Base-by-base conservation (phyloP, 2,113 vertebrate genomes). In the Lontra canadensis region DNA sequence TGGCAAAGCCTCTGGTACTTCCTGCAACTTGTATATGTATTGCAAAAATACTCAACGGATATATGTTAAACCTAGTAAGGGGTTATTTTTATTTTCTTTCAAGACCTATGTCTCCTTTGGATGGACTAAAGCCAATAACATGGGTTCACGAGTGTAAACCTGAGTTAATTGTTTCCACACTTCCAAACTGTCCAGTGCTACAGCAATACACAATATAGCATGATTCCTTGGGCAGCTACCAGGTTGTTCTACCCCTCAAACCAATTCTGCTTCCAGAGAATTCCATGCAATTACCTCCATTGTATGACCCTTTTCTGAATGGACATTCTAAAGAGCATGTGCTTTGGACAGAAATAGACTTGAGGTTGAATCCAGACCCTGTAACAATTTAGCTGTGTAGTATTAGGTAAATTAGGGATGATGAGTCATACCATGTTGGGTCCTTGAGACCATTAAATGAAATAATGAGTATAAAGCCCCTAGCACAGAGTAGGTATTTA, bases 181-280 rank as follows among this genome's bases (percentile, higher is more conserved):
- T 44, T 88, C n/a, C 6, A 61, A 42, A 85, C 25, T 81, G 49
- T 83, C 55, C 47, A 81, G 26, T 79, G 44, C 21, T 73, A 3
- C 21, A 65, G 73, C 14, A 91, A 34, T 7, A 67, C 4, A 12
- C 55, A 23, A 92, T 87, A 65, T 11, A 96, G 44, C 61, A 61
- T 80, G 44, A 67, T 83, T 76, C 29, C 65, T 47, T 67, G 9
- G 14, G 26, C 10, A 97, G 42, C 55, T 65, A 71, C 74, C 49
- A 39, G 61, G 20, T 14, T 61, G 42, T 5, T 80, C 36, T 67
- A 11, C 5, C 14, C 81, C 26, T 95, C 59, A 63, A 52, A 91
- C n/a, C 39, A 83, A 57, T 93, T 93, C 42, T 97, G 47, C 42
- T 88, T 90, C 44, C 29, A 90, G 69, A 90, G 29, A 96, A 88